Evolutionary conservation across 1,140 invertebrate species (phyloP).

Genomic region (Calliphora vicina): DNA sequence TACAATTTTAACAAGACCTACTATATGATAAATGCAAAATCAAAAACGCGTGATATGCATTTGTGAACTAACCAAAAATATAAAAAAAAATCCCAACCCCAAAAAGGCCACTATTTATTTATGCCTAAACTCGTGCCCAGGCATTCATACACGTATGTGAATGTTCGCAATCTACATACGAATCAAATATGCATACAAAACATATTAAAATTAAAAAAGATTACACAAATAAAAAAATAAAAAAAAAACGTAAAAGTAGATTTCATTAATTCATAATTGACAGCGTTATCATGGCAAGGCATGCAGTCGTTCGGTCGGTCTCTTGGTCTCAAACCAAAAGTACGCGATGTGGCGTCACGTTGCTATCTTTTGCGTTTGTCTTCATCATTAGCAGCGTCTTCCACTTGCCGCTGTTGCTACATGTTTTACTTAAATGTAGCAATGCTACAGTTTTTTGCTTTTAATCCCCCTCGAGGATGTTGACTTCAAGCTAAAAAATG

Average conservation of each 20-base stretch:
- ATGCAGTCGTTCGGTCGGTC: background rate
- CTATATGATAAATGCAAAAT: background rate
- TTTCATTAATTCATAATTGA: slow-evolving; percentile 34
- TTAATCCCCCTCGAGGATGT: slow-evolving; percentile 22
- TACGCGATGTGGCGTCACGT: background rate
- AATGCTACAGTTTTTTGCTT: background rate
- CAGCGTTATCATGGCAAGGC: slow-evolving; percentile 5
- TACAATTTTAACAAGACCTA: too few relatives aligned
- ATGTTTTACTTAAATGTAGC: background rate
- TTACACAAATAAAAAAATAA: background rate
- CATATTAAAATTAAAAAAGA: background rate
- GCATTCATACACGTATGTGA: background rate
- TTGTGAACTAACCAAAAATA: background rate
- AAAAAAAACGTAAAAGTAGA: background rate
- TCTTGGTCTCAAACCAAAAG: background rate
- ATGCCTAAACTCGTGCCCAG: background rate
- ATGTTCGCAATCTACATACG: background rate
- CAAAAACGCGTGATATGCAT: background rate
- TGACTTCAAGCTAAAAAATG: slow-evolving; percentile 8
- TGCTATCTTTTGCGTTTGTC: background rate
- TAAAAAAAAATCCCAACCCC: background rate
- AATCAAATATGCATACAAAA: background rate
- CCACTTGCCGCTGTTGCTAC: background rate
- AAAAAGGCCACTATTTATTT: background rate
- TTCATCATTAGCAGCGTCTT: background rate